Percentiles rank a stretch among this genome's conserved stretches.
phyloP scores from a whole-genome alignment of 2,888 invertebrate species.

The Lathronympha strigana region DNA sequence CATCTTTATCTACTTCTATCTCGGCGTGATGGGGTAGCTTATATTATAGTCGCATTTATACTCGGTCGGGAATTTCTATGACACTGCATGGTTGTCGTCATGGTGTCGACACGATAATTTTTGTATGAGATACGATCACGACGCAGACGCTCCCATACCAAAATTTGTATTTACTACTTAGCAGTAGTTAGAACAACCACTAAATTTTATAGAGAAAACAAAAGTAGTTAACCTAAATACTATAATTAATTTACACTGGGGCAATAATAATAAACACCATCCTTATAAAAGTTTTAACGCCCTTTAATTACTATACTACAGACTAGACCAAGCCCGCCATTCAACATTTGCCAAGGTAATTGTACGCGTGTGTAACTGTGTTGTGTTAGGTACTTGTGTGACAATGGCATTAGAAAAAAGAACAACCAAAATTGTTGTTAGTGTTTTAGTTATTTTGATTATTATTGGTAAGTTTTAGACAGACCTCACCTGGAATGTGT shows the following conservation, averaged over 20 bases:
- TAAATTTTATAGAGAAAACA: not conserved
- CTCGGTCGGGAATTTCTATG: too few species aligned
- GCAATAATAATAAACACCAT: conserved; percentile 10
- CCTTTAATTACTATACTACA: conserved; percentile 2
- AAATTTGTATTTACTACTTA: too few species aligned
- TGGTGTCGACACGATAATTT: too few species aligned
- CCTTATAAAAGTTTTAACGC: not conserved
- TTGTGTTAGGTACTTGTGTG: too few species aligned
- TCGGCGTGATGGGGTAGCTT: too few species aligned
- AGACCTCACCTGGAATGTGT: not conserved
- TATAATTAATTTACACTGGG: not conserved
- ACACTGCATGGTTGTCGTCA: too few species aligned
- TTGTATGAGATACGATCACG: too few species aligned
- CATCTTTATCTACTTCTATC: too few species aligned
- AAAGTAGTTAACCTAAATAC: not conserved
- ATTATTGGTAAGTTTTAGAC: conserved; percentile 16
- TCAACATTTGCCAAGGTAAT: conserved; percentile 1
- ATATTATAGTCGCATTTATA: too few species aligned
- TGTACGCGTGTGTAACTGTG: conserved; percentile 1
- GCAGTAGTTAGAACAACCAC: not conserved
- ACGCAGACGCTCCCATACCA: too few species aligned
- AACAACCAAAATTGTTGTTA: conserved; percentile 6
- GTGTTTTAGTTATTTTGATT: conserved; percentile 5
- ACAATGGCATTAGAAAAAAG: conserved; percentile 16
- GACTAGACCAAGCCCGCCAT: not conserved